These are phyloP conservation scores for Riptortus pedestris DNA, from an alignment of 1,140 invertebrate genomes.

Conservation along the genomic window DNA sequence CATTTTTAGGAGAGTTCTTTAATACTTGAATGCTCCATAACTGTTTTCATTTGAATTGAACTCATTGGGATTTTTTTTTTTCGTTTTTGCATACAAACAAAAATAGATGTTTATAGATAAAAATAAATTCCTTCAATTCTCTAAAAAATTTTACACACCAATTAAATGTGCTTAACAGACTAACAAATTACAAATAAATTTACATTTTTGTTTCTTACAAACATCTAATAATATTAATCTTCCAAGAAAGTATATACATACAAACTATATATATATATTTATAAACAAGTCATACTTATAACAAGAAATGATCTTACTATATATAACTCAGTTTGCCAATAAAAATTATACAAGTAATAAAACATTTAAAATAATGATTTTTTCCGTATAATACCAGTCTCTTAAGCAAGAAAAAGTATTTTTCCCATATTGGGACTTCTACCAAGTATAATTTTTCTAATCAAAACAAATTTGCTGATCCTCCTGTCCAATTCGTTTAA, in stretches of 20 bases:
- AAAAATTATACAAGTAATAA: too few species aligned
- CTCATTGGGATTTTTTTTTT: too few species aligned
- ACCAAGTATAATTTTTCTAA: neutral
- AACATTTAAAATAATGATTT: too few species aligned
- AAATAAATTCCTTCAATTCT: neutral
- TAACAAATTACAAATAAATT: neutral
- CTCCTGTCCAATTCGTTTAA: too few species aligned
- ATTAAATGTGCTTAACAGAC: neutral
- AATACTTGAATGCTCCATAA: too few species aligned
- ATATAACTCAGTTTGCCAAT: neutral
- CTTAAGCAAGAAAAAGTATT: neutral
- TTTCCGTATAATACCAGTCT: too few species aligned
- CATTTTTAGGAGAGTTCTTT: neutral
- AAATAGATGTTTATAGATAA: neutral
- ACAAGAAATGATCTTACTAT: neutral
- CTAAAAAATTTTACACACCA: neutral
- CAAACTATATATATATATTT: neutral
- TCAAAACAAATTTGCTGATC: too few species aligned
- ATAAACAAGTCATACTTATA: neutral
- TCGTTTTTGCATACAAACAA: neutral
- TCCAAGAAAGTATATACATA: neutral
- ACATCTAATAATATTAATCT: neutral
- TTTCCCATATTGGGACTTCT: neutral
- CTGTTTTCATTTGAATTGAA: too few species aligned
- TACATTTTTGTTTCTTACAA: neutral